Evolutionary conservation across 2,888 invertebrate genomes (phyloP), one percentile per base, ranked within the genome.

Genomic region (Acrobasis suavella): DNA sequence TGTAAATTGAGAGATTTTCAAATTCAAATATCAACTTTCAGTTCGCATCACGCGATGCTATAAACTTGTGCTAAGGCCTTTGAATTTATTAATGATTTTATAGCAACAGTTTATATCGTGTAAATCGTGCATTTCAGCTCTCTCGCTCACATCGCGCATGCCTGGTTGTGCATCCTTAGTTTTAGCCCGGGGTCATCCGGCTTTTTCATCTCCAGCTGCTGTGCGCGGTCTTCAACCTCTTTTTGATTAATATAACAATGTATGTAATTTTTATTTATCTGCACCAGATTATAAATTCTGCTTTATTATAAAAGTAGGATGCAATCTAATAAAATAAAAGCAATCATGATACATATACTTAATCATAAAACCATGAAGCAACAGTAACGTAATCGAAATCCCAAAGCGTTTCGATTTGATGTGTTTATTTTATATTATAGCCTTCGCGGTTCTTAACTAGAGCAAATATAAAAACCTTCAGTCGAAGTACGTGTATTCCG

Each of bases 1-100:
- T 3, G n/a, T 15, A 15, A 46, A 83, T 84, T 85, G 80, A 80
- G 77, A 80, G 72, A 73, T 69, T 76, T 72, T 71, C 72, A 81
- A 82, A 85, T 84, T 79, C 78, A 78, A 87, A 86, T 84, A 46
- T 14, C 14, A 46, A 46, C 46, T 80, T 83, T 77, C 79, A 77
- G 69, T 73, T 71, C 69, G 62, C 65, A 72, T 72, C 81, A 81
- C 77, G 78, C 78, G 70, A 80, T 73, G 64, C 68, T 70, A 69
- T 76, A 75, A 70, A 80, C 80, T 32, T 74, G 71, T 58, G 62
- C 62, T 70, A 60, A 67, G 68, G 61, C 51, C 67, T 69, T 69
- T 72, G 63, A 67, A 71, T 75, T 72, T 72, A 78, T 75, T 71
- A 14, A 46, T 10, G 14, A 6, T 46, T 46, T 46, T 10, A n/a